A percentile compares a stretch with the other conserved stretches of the same genome.
Evolutionary conservation across 2,113 vertebrate species (phyloP).

Genomic region (Oryzias melastigma): DNA sequence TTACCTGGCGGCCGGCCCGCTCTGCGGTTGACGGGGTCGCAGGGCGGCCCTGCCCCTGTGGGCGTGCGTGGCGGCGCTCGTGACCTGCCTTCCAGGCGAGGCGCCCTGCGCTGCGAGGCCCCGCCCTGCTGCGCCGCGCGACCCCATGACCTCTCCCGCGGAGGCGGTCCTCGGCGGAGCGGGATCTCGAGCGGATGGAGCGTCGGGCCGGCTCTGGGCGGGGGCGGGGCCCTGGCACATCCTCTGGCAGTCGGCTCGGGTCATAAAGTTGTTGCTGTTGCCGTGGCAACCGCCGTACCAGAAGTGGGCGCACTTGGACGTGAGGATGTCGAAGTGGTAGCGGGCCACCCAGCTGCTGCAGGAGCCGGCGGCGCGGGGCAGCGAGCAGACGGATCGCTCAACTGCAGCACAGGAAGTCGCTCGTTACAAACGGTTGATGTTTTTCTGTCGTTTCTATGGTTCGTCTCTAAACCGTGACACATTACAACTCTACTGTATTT

Average conservation of each 20-base stretch:
- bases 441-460: too few relatives aligned
- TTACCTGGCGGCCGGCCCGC: slow-evolving; percentile 74
- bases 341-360: slow-evolving; percentile 84
- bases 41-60: slow-evolving; percentile 47
- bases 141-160: slow-evolving; percentile 5
- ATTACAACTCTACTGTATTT: too few relatives aligned
- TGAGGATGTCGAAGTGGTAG: slow-evolving; percentile 85
- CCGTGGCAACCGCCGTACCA: slow-evolving; percentile 94
- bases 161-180: background rate
- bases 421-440: too few relatives aligned
- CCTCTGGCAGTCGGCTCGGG: slow-evolving; percentile 82
- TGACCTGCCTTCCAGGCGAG: slow-evolving; percentile 27
- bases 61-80: slow-evolving; percentile 57
- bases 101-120: slow-evolving; percentile 48
- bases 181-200: background rate
- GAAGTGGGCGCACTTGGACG: slow-evolving; percentile 87
- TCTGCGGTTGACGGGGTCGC: slow-evolving; percentile 37
- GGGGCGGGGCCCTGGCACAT: slow-evolving; percentile 61
- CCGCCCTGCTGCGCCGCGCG: slow-evolving; percentile 55
- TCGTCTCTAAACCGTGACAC: too few relatives aligned
- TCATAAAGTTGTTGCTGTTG: slow-evolving; percentile 89
- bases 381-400: slow-evolving; percentile 81
- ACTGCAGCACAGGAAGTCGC: slow-evolving; percentile 62
- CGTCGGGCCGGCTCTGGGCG: slow-evolving; percentile 9
- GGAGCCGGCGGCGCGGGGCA: slow-evolving; percentile 85